phyloP scores from a whole-genome alignment of 2,888 invertebrate species.

The Heliconius hortense region DNA sequence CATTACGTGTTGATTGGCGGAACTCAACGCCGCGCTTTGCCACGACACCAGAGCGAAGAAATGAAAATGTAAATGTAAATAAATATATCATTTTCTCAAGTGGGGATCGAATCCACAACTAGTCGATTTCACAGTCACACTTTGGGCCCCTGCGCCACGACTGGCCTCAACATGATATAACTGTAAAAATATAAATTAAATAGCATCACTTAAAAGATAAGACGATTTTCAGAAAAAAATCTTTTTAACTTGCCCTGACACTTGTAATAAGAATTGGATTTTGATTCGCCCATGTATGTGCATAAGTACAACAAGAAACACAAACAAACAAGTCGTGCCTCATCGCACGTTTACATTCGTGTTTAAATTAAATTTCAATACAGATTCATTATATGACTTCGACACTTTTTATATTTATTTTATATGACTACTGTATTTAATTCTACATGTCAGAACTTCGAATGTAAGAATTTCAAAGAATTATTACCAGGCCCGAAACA shows the following conservation, averaged over 20 bases:
- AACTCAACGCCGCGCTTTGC: too few relatives aligned
- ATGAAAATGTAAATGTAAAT: too few relatives aligned
- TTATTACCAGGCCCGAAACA: conserved; percentile 34
- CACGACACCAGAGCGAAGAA: too few relatives aligned
- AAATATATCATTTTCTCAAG: too few relatives aligned
- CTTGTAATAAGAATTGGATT: conserved; percentile 4
- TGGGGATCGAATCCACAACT: too few relatives aligned
- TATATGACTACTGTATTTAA: conserved; percentile 20
- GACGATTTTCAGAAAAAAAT: neutral
- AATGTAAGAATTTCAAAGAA: conserved; percentile 25
- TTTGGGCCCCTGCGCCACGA: too few relatives aligned
- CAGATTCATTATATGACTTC: conserved; percentile 11
- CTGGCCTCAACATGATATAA: neutral
- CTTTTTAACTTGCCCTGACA: neutral
- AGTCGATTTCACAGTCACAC: too few relatives aligned
- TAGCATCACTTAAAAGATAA: neutral
- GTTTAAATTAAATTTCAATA: conserved; percentile 19
- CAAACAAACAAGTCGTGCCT: conserved; percentile 9
- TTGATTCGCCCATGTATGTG: neutral
- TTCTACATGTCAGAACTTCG: conserved; percentile 23
- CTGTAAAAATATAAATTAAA: neutral
- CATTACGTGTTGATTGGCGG: too few relatives aligned
- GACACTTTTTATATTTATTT: conserved; percentile 13
- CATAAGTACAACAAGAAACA: conserved; percentile 9
- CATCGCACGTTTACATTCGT: conserved; percentile 8